Evolutionary conservation across 2,113 vertebrate genomes (phyloP).

Genomic region (Drymodes brunneopygia): DNA sequence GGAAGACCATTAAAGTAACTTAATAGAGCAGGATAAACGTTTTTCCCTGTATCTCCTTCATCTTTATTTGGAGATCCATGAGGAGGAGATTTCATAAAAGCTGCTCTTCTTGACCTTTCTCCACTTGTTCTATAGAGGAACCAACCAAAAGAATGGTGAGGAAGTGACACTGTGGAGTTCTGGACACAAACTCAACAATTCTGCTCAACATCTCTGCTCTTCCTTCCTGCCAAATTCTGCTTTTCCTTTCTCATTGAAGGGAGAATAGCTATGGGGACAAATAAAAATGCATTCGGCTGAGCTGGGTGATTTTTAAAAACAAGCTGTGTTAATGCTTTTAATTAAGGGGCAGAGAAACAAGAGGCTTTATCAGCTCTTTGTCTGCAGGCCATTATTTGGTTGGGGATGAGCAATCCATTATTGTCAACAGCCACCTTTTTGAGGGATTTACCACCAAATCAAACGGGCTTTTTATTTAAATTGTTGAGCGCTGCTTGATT

Average conservation of each 20-base stretch:
- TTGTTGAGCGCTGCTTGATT: not conserved
- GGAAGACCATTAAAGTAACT: conserved; percentile 48
- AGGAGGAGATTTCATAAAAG: conserved; percentile 48
- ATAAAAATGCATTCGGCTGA: conserved; percentile 25
- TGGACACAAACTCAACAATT: not conserved
- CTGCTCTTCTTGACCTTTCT: conserved; percentile 11
- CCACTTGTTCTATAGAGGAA: conserved; percentile 18
- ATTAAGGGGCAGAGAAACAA: conserved; percentile 54
- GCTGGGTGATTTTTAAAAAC: conserved; percentile 34
- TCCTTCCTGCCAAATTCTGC: conserved; percentile 7
- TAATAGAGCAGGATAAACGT: conserved; percentile 56
- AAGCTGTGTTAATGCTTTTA: conserved; percentile 51
- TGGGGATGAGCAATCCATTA: conserved; percentile 22
- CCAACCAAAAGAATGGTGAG: not conserved
- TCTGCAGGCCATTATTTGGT: conserved; percentile 24
- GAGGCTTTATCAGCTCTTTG: conserved; percentile 51
- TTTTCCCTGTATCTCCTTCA: conserved; percentile 3
- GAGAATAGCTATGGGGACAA: not conserved
- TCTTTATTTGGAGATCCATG: conserved; percentile 50
- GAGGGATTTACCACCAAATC: conserved; percentile 48
- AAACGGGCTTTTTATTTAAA: conserved; percentile 34
- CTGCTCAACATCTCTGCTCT: not conserved
- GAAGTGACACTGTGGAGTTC: not conserved
- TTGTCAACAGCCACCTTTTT: conserved; percentile 31
- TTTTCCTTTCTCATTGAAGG: conserved; percentile 1